Base-by-base conservation (phyloP, 2,888 invertebrate genomes). In the Epirrhoe alternata region DNA sequence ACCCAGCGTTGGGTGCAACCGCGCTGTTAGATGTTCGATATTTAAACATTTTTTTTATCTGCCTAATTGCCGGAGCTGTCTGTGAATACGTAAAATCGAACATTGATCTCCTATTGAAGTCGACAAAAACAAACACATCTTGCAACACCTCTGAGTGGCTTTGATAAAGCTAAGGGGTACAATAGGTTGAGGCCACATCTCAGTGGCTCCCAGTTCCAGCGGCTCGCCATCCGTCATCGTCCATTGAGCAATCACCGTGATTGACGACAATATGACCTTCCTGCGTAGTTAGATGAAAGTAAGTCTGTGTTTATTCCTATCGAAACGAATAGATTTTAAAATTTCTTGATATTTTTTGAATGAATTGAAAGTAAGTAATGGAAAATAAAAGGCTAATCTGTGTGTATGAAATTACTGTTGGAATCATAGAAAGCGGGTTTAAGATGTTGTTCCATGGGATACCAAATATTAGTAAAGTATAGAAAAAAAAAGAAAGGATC, bases 261-360 rank as follows among this genome's bases (percentile, higher is more conserved):
- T 70, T 69, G 65, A 69, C 56, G 61, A 53, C 57, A 17, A 61
- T 45, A 35, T 59, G 70, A 71, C 70, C 74, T 72, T 72, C 69
- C 61, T 55, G 61, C 51, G 58, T 50, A 45, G 24, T 54, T 53
- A 57, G 50, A 56, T 59, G 68, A 70, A 70, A 74, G 69, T 67
- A 60, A 72, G 66, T 66, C 54, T 63, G 33, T 30, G 33, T 42
- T 62, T 63, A 33, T 66, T 66, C 50, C 16, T 38, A 50, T 31
- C 55, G 42, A 14, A 64, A 52, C 35, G 47, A 64, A 64, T 49
- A 38, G 14, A 12, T 38, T 52, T 63, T 61, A 12, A 17, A 16
- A 52, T n/a, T 14, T 30, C 17, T 49, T 57, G 5, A 16, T 14
- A 14, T 3, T 54, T 54, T 8, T 17, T 7, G 30, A 7, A 33